Evolutionary conservation across 2,113 vertebrate species (phyloP), one percentile per base, ranked within the genome.

Genomic region (Leucoraja erinaceus): DNA sequence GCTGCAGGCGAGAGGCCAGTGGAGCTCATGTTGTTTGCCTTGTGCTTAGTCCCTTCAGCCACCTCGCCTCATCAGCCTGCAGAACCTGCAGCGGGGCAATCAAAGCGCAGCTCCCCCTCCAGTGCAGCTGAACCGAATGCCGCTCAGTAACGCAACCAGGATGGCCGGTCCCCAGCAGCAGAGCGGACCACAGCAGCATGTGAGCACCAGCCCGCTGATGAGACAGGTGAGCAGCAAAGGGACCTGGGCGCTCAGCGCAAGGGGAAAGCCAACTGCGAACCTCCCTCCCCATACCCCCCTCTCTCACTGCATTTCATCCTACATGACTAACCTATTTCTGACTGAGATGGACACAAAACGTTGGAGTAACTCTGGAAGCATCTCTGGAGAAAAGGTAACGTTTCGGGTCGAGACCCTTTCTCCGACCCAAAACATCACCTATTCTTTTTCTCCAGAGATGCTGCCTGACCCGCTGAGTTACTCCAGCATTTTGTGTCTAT

Each of bases 11-110:
- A 2, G 59, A 18, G 10, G 31, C 28, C 4, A 10, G 47, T 12
- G 7, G 28, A 59, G 25, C 59, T 88, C 10, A 63, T 2, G 7
- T 0, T 6, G 5, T 66, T 72, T 91, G n/a, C 11, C 3, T 22
- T 91, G 33, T 72, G 66, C 68, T 91, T 66, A 91, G 90, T 74
- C 95, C 93, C 93, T 93, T 93, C 95, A 97, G 94, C 97, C 97
- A 94, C 97, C 97, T 0, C 96, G 97, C 86, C 95, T 97, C 94
- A 96, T 97, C 95, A 96, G 97, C 94, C 96, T 96, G 93, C 97
- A 96, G 93, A 97, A 96, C 94, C 95, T 97, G n/a, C 96, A 76
- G 93, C 70, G 90, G 68, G 91, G 96, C 28, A 96, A 96, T 86
- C 93, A 96, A 78, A 96, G 96, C 93, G 96, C 96, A 76, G 95